phyloP scores from a whole-genome alignment of 2,113 vertebrate species.

The Syrrhaptes paradoxus region DNA sequence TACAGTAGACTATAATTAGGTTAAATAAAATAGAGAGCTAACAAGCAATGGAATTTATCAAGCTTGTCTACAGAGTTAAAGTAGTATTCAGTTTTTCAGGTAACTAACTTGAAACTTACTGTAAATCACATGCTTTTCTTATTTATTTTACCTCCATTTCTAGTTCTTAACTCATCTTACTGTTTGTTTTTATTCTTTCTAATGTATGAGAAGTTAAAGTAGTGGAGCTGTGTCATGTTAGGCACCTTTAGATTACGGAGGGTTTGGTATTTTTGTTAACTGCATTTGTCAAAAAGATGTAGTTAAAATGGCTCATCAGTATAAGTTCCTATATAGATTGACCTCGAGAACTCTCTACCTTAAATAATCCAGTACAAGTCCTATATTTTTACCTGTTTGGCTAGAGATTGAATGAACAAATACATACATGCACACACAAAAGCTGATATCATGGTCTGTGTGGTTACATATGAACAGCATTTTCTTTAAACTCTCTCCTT shows the following conservation, averaged over 20 bases:
- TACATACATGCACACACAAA: not conserved
- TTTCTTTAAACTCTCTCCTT: not conserved
- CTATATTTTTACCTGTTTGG: not conserved
- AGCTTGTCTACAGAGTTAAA: not conserved
- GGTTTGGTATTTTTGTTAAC: not conserved
- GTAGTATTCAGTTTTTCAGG: not conserved
- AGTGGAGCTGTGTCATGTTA: not conserved
- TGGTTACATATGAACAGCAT: not conserved
- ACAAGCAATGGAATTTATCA: not conserved
- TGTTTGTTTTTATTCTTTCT: not conserved
- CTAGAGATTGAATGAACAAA: not conserved
- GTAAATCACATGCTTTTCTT: not conserved
- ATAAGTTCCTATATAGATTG: not conserved
- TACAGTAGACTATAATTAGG: not conserved
- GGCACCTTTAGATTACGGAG: not conserved
- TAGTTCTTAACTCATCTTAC: not conserved
- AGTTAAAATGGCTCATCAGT: not conserved
- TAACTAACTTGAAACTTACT: not conserved
- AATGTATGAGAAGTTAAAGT: not conserved
- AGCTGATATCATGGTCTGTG: not conserved
- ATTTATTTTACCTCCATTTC: not conserved
- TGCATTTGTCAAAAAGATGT: not conserved
- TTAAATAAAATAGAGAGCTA: not conserved
- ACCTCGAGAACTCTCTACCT: not conserved
- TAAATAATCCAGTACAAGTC: not conserved